Evolutionary conservation across 1,140 invertebrate genomes (phyloP), one percentile per base, ranked within the genome.

Genomic region (Drosophila fuyamai): DNA sequence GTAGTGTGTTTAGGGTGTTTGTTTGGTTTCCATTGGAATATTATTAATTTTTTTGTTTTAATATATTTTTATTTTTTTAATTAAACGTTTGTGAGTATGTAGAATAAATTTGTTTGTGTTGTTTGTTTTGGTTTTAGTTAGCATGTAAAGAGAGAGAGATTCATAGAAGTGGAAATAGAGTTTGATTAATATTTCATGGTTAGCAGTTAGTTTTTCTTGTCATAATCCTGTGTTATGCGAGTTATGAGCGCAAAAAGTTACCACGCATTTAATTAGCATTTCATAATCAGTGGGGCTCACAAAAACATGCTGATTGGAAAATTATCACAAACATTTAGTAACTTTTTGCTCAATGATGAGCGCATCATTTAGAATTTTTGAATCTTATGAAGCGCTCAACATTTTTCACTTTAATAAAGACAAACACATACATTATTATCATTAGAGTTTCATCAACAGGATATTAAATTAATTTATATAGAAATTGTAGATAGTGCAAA

Each of bases 151-250:
- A 86, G 71, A 86, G 75, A 63, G 81, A 78, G 60, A 86, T 81
- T 86, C 67, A 59, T 88, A 86, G 83, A 86, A 83, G 80, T 89
- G 83, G 83, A 86, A 86, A 86, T 83, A 80, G 81, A 83, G 76
- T 83, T 75, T 84, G 80, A 68, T 85, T 81, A 81, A 86, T 84
- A 86, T 63, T 70, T 77, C 54, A 70, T 76, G 82, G 83, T 86
- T 86, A 86, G 83, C 76, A 60, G 84, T 86, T 86, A 89, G 76
- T 79, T 83, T 50, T 44, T 54, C 27, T 59, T 75, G 62, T 86
- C 14, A 23, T 59, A 41, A 16, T 68, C 40, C 73, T 82, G 76
- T 67, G 77, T 79, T 88, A 83, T 70, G 83, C 79, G 72, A 79
- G 58, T 79, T 77, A 72, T 73, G 71, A 76, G 59, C 72, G 73